phyloP scores from a whole-genome alignment of 2,888 invertebrate genomes.

The Drosophila fulvimacula region DNA sequence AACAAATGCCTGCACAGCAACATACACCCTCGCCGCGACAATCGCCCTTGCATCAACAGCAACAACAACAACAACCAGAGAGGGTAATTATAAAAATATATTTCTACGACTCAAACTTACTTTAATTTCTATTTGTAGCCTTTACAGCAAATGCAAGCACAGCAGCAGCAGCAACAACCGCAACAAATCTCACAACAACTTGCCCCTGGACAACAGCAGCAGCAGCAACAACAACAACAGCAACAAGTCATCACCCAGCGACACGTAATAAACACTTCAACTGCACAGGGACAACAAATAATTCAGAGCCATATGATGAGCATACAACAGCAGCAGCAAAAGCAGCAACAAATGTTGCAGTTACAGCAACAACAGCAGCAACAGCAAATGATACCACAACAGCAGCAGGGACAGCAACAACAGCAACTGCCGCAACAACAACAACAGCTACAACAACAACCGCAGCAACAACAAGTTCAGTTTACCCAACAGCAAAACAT shows the following conservation, averaged over 20 bases:
- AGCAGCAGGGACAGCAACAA: constrained; percentile 79
- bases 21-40: constrained; percentile 60
- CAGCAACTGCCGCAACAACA: constrained; percentile 70
- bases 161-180: constrained; percentile 27
- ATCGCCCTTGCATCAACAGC: constrained; percentile 57
- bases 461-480: constrained; percentile 68
- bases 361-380: constrained; percentile 81
- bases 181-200: constrained; percentile 59
- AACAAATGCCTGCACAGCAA: constrained; percentile 52
- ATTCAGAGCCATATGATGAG: constrained; percentile 84
- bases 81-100: constrained; percentile 19
- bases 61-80: constrained; percentile 45
- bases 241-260: constrained; percentile 82
- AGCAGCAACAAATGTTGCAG: constrained; percentile 77
- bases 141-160: constrained; percentile 33
- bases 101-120: neutral
- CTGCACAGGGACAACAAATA: constrained; percentile 84
- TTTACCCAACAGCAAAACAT: constrained; percentile 75
- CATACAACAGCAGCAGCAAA: constrained; percentile 82
- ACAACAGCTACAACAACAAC: constrained; percentile 57
- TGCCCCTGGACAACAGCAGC: constrained; percentile 48
- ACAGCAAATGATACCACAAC: constrained; percentile 66
- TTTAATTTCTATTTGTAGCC: constrained; percentile 1
- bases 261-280: constrained; percentile 84
- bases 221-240: constrained; percentile 40